phyloP scores from a whole-genome alignment of 2,888 invertebrate species.

The Dinocampus coccinellae region DNA sequence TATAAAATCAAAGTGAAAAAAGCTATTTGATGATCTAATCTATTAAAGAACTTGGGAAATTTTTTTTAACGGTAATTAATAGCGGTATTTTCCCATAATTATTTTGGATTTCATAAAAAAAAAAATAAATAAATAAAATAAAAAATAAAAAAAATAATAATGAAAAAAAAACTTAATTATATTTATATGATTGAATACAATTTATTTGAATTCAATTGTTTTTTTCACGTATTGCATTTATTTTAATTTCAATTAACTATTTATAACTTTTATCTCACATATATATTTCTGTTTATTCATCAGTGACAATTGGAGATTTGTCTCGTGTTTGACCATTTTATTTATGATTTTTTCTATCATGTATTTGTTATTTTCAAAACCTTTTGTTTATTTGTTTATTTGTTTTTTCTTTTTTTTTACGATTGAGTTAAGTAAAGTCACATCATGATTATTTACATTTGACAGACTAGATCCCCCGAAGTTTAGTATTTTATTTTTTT shows the following conservation, averaged over 20 bases:
- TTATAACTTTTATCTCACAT: background rate
- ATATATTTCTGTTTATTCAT: background rate
- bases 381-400: slow-evolving; percentile 16
- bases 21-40: background rate
- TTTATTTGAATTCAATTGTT: background rate
- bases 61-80: background rate
- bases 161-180: background rate
- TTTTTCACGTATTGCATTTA: background rate
- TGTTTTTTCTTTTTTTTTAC: background rate
- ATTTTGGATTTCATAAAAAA: background rate
- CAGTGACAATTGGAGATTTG: background rate
- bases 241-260: no score
- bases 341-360: background rate
- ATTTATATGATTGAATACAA: background rate
- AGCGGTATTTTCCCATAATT: background rate
- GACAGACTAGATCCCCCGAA: slow-evolving; percentile 51
- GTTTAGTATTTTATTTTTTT: background rate
- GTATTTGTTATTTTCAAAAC: background rate
- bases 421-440: background rate
- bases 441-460: slow-evolving; percentile 53
- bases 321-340: background rate
- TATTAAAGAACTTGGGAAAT: background rate
- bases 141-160: background rate
- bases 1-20: background rate
- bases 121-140: background rate